phyloP scores from a whole-genome alignment of 2,113 vertebrate genomes.

The Triplophysa dalaica region DNA sequence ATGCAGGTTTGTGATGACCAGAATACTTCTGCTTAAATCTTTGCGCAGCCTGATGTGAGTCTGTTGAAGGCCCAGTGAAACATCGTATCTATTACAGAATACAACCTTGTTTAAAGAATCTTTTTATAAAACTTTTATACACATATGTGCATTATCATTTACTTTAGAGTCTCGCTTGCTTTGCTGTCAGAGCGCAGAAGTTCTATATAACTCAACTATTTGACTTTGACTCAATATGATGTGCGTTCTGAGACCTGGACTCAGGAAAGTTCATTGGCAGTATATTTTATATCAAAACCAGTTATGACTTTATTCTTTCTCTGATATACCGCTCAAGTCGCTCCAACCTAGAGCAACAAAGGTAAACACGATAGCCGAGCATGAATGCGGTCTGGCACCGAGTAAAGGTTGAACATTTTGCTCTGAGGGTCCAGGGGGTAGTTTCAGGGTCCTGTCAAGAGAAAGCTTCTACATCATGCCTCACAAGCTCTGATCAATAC shows the following conservation, averaged over 20 bases:
- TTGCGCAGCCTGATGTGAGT: no score
- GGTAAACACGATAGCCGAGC: conserved; percentile 43
- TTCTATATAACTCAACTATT: not conserved
- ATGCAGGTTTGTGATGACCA: no score
- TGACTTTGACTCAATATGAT: not conserved
- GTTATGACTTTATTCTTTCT: conserved; percentile 18
- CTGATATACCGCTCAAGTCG: not conserved
- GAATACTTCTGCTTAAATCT: no score
- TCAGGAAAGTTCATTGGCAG: not conserved
- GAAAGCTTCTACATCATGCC: conserved; percentile 62
- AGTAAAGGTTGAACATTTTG: conserved; percentile 63
- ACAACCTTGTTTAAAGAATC: not conserved
- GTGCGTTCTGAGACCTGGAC: not conserved
- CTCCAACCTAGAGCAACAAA: conserved; percentile 28
- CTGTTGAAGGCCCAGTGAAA: no score
- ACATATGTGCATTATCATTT: not conserved
- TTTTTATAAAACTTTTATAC: not conserved
- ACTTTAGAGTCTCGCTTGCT: not conserved
- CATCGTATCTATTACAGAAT: no score
- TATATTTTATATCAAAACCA: conserved; percentile 4
- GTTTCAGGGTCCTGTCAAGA: conserved; percentile 52
- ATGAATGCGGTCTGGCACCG: conserved; percentile 6
- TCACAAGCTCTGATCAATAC: conserved; percentile 70
- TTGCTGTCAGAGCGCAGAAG: not conserved
- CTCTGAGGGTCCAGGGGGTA: conserved; percentile 55